Evolutionary conservation across 2,888 invertebrate genomes (phyloP).

Genomic region (Mantis religiosa): DNA sequence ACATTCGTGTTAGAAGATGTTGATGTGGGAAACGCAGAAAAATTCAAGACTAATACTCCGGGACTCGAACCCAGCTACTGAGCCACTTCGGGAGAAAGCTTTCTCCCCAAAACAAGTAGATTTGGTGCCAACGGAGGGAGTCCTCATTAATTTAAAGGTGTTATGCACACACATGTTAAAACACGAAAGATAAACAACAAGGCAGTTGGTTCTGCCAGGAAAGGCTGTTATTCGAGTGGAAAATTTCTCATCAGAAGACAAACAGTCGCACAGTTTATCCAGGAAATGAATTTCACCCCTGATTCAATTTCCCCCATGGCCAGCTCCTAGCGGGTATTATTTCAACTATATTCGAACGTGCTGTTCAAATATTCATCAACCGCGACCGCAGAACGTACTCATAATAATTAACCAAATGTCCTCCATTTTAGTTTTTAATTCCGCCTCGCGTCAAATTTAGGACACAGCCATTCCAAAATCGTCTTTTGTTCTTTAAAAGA

Average conservation of each 20-base stretch:
- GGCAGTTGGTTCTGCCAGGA: background rate
- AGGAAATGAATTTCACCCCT: constrained; percentile 4
- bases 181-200: background rate
- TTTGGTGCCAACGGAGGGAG: background rate
- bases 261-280: constrained; percentile 1
- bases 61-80: too few species aligned
- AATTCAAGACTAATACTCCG: too few species aligned
- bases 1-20: too few species aligned
- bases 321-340: constrained; percentile 3
- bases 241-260: constrained; percentile 2
- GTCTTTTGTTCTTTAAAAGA: too few species aligned
- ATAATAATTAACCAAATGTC: background rate
- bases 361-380: background rate
- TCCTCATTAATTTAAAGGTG: background rate
- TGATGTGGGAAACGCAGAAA: too few species aligned
- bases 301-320: constrained; percentile 4
- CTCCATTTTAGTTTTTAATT: too few species aligned
- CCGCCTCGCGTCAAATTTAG: too few species aligned
- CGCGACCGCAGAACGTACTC: too few species aligned
- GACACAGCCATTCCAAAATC: too few species aligned
- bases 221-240: background rate
- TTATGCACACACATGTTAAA: background rate
- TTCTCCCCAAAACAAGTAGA: background rate
- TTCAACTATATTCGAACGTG: background rate
- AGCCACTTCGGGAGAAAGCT: background rate